Evolutionary conservation across 2,797 vertebrate species (phyloP).

Genomic region (Phylloscopus collybita): DNA sequence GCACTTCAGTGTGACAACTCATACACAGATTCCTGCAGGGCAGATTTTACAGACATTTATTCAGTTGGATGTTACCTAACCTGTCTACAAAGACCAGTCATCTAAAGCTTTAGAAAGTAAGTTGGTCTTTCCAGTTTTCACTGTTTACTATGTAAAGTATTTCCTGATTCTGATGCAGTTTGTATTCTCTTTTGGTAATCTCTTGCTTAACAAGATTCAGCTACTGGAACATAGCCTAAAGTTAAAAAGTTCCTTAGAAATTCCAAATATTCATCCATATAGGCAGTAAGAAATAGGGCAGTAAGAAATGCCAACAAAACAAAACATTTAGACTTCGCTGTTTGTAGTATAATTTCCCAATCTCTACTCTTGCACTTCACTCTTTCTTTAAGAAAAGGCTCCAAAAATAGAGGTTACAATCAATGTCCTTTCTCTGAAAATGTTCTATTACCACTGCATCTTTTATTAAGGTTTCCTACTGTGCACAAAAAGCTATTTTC

Average conservation of each 20-base stretch:
- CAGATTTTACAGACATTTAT: not conserved
- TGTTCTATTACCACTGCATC: constrained; percentile 75
- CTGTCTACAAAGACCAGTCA: not conserved
- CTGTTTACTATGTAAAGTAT: not conserved
- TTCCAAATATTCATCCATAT: constrained; percentile 49
- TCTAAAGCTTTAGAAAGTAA: not conserved
- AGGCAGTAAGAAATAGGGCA: not conserved
- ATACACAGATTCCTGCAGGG: not conserved
- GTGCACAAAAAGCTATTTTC: constrained; percentile 76
- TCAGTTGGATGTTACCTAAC: not conserved
- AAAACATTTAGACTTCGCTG: not conserved
- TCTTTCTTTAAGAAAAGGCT: constrained; percentile 24
- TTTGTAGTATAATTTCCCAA: not conserved
- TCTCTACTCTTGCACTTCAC: not conserved
- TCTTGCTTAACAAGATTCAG: not conserved
- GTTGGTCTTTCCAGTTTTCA: not conserved
- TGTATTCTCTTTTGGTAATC: not conserved
- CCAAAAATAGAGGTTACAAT: constrained; percentile 64
- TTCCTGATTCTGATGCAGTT: not conserved
- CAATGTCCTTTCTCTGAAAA: constrained; percentile 63
- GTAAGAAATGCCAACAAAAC: constrained; percentile 33
- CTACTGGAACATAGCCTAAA: not conserved
- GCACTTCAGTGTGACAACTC: not conserved
- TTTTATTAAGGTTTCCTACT: constrained; percentile 79
- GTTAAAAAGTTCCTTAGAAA: not conserved